Conservation (phyloP, 1,140 invertebrate species). For the Drosophila carrolli region DNA sequence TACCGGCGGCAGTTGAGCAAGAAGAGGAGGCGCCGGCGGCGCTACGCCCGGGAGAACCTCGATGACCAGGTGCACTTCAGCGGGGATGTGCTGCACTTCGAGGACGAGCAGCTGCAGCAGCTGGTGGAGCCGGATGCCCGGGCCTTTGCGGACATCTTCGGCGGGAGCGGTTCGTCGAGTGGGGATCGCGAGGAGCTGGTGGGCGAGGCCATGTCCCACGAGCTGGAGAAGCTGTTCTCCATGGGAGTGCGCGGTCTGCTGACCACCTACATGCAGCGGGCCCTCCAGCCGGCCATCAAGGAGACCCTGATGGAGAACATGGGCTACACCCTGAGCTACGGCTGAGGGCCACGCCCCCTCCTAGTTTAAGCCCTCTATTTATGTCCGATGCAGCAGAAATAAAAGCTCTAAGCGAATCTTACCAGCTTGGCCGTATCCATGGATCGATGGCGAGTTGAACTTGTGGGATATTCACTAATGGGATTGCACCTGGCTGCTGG, state of each 20-base stretch:
- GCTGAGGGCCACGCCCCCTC: constrained; percentile 69
- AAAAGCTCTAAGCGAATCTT: constrained; percentile 74
- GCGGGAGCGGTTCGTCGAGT: constrained; percentile 9
- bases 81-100: constrained; percentile 77
- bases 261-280: constrained; percentile 92
- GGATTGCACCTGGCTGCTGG: constrained; percentile 58
- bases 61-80: constrained; percentile 81
- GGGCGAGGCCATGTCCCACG: constrained; percentile 88
- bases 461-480: constrained; percentile 62
- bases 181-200: constrained; percentile 71
- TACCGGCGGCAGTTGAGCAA: constrained; percentile 60
- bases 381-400: constrained; percentile 51
- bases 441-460: constrained; percentile 44
- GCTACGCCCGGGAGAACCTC: constrained; percentile 11
- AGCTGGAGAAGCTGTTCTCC: constrained; percentile 93
- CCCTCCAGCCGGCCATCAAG: constrained; percentile 92
- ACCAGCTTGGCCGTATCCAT: constrained; percentile 80
- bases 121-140: constrained; percentile 76
- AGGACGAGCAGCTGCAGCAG: constrained; percentile 75
- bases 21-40: constrained; percentile 61
- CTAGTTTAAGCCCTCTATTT: constrained; percentile 46
- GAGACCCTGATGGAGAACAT: constrained; percentile 93
- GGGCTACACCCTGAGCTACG: constrained; percentile 93
- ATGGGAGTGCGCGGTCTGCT: constrained; percentile 91
- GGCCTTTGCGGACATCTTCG: constrained; percentile 77